phyloP scores from a whole-genome alignment of 2,113 vertebrate species.

The Mus musculus region GRCm39 chr11:35067501-35068000 shows the following conservation, averaged over 20 bases:
- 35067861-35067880: neutral
- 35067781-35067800: neutral
- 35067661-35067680: neutral
- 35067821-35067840: neutral
- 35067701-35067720: neutral
- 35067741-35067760: neutral
- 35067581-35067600: neutral
- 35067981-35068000: neutral
- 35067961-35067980: conserved; percentile 47
- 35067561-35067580: neutral
- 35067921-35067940: conserved; percentile 39
- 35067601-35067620: neutral
- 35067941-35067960: conserved; percentile 42
- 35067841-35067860: neutral
- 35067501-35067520: neutral
- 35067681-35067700: neutral
- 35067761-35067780: neutral
- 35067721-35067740: neutral
- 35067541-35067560: neutral
- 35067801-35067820: neutral
- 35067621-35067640: neutral
- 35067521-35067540: neutral
- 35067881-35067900: neutral
- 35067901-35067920: conserved; percentile 53
- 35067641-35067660: neutral